These are phyloP conservation scores for Echiichthys vipera DNA, from an alignment of 2,797 vertebrate genomes.

Conservation along the genomic window DNA sequence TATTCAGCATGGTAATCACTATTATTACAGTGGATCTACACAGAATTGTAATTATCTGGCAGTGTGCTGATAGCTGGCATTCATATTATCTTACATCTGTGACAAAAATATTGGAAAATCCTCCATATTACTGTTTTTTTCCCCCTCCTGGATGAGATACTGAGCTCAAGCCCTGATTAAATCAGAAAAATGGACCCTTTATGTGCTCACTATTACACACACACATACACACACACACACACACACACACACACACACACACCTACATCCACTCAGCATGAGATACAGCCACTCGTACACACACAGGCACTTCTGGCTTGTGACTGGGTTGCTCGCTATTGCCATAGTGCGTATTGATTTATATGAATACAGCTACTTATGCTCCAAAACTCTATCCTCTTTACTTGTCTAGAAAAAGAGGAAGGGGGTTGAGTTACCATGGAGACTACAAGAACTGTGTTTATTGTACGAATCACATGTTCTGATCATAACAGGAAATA, in stretches of 20 bases:
- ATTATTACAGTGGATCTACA: slow-evolving; percentile 16
- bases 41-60: slow-evolving; percentile 9
- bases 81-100: not conserved
- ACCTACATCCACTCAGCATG: slow-evolving; percentile 59
- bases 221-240: slow-evolving; percentile 58
- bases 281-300: slow-evolving; percentile 42
- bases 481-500: slow-evolving; percentile 9
- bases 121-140: slow-evolving; percentile 10
- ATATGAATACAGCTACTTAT: not conserved
- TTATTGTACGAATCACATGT: slow-evolving; percentile 14
- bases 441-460: slow-evolving; percentile 62
- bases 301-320: slow-evolving; percentile 14
- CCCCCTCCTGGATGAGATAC: slow-evolving; percentile 1
- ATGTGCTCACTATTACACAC: slow-evolving; percentile 43
- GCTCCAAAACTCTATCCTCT: slow-evolving; percentile 34
- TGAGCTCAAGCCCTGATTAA: slow-evolving; percentile 33
- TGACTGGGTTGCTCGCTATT: not conserved
- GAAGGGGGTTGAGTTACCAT: slow-evolving; percentile 59
- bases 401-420: slow-evolving; percentile 29
- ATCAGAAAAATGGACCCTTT: slow-evolving; percentile 54
- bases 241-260: slow-evolving; percentile 43
- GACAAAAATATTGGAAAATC: slow-evolving; percentile 2
- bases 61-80: not conserved
- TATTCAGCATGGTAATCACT: not conserved
- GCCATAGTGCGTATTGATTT: not conserved